These are phyloP conservation scores for Ahaetulla prasina DNA, from an alignment of 2,113 vertebrate species.

Conservation along the genomic window DNA sequence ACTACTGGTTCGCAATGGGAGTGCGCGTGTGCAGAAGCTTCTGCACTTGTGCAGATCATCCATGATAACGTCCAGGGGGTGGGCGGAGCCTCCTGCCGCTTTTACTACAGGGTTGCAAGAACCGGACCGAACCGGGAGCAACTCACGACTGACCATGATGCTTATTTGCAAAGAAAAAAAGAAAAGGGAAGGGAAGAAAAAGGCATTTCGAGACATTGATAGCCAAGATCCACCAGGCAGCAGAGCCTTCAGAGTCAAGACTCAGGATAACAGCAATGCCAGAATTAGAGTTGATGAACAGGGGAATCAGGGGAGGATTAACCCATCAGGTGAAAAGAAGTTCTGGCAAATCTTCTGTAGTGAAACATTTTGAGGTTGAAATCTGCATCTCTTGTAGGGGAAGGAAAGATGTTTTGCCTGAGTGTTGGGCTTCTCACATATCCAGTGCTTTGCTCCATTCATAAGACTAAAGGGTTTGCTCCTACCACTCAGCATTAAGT, in stretches of 20 bases:
- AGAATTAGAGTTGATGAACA: not conserved
- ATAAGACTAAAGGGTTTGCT: constrained; percentile 14
- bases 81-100: no score
- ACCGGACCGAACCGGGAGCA: no score
- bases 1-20: no score
- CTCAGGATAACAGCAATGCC: not conserved
- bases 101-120: no score
- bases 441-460: not conserved
- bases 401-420: not conserved
- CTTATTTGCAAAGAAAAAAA: constrained; percentile 17
- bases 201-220: not conserved
- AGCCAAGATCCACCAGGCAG: not conserved
- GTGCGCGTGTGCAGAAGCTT: no score
- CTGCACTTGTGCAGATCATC: no score
- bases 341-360: not conserved
- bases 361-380: not conserved
- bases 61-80: no score
- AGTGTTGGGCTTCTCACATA: not conserved
- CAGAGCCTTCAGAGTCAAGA: not conserved
- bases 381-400: fast-evolving
- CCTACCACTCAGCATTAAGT: not conserved
- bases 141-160: not conserved
- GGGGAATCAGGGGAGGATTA: not conserved
- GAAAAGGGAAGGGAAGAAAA: not conserved
- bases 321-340: not conserved